Percentiles rank a stretch among this genome's conserved stretches.
Conservation (phyloP, 2,113 vertebrate species). For the Mormoops blainvillei region DNA sequence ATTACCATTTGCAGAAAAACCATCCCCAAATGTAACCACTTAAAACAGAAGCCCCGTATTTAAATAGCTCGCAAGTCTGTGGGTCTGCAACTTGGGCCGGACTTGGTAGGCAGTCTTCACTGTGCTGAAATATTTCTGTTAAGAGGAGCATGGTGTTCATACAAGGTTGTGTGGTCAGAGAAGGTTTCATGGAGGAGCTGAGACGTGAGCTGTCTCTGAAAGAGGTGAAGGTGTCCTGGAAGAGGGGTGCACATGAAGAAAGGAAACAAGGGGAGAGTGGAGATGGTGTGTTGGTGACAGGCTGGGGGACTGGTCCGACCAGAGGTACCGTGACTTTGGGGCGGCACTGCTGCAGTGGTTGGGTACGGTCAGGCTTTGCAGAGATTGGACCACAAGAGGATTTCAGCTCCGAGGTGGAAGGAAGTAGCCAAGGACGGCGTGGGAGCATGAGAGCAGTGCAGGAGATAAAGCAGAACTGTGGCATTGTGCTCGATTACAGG, state of each 20-base stretch:
- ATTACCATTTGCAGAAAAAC: background rate
- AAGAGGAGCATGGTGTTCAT: background rate
- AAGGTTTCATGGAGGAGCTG: background rate
- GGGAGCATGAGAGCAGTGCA: accelerated
- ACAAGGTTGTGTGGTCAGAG: background rate
- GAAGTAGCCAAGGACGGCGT: background rate
- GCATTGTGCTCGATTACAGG: background rate
- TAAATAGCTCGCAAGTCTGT: background rate
- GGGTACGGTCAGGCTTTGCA: background rate
- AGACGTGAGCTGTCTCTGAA: background rate
- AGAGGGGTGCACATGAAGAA: background rate
- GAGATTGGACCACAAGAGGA: background rate
- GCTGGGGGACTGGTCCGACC: too few species aligned
- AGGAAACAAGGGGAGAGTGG: background rate
- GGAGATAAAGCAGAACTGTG: background rate
- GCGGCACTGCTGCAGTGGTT: accelerated
- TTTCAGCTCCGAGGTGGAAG: background rate
- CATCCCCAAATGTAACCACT: background rate
- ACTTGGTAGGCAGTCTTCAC: background rate
- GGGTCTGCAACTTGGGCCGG: background rate
- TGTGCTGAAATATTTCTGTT: background rate
- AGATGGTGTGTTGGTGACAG: accelerated
- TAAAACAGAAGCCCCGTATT: background rate
- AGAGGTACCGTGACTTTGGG: background rate
- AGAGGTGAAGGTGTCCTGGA: background rate